Evolutionary conservation across 2,888 invertebrate species (phyloP).

Genomic region (Plagodis dolabraria): DNA sequence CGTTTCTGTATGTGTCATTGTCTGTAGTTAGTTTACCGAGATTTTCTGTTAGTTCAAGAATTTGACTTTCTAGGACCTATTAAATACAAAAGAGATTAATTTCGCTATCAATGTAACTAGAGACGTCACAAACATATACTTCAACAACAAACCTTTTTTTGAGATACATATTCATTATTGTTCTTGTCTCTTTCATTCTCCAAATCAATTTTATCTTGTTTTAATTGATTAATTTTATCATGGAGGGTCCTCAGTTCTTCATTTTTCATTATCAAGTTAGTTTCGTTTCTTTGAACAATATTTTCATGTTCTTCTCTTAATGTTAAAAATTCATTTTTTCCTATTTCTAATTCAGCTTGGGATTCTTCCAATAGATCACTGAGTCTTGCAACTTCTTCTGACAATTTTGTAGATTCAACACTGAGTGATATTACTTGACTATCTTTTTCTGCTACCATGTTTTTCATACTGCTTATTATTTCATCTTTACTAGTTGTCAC

Average conservation of each 20-base stretch:
- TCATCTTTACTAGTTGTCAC: conserved; percentile 61
- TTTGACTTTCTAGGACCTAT: conserved; percentile 61
- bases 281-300: conserved; percentile 53
- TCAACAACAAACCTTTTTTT: conserved; percentile 68
- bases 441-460: conserved; percentile 63
- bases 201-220: conserved; percentile 43
- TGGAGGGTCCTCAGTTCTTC: conserved; percentile 60
- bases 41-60: conserved; percentile 49
- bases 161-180: conserved; percentile 43
- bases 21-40: conserved; percentile 43
- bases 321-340: conserved; percentile 61
- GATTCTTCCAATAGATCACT: conserved; percentile 67
- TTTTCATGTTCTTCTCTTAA: conserved; percentile 63
- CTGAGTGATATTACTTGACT: conserved; percentile 63
- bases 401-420: conserved; percentile 65
- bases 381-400: conserved; percentile 55
- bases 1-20: conserved; percentile 43
- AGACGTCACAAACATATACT: conserved; percentile 44
- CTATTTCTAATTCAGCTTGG: conserved; percentile 68
- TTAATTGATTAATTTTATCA: conserved; percentile 53
- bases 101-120: conserved; percentile 8
- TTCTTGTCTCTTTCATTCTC: conserved; percentile 49
- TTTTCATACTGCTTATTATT: conserved; percentile 59
- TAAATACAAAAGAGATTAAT: conserved; percentile 43
- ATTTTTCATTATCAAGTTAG: conserved; percentile 59